phyloP scores from a whole-genome alignment of 2,797 vertebrate genomes.

The Neoniphon sammara region DNA sequence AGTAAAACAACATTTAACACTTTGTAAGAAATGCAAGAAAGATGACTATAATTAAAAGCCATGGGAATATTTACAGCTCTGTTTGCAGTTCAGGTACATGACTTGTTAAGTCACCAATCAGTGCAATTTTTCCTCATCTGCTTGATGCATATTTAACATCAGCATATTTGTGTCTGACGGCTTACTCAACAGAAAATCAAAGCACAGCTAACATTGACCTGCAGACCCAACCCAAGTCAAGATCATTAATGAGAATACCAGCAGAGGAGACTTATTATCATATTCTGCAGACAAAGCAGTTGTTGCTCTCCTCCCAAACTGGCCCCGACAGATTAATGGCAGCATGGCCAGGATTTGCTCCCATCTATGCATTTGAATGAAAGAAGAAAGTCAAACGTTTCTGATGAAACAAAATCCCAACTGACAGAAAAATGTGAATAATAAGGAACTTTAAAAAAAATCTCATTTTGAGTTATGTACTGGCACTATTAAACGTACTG shows the following conservation, averaged over 20 bases:
- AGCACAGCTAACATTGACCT: background rate
- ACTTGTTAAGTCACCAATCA: background rate
- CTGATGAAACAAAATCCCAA: too few species aligned
- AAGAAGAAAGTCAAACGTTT: too few species aligned
- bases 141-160: background rate
- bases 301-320: background rate
- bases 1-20: background rate
- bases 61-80: background rate
- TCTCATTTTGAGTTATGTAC: too few species aligned
- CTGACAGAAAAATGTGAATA: too few species aligned
- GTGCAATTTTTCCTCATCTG: background rate
- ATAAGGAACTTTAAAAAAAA: too few species aligned
- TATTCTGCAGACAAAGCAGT: background rate
- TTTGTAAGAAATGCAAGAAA: background rate
- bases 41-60: background rate
- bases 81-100: too few species aligned
- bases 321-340: too few species aligned
- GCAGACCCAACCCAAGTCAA: background rate
- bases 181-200: background rate
- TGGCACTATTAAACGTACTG: too few species aligned
- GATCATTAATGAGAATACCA: background rate
- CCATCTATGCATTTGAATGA: too few species aligned
- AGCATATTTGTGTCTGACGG: background rate
- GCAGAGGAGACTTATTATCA: background rate
- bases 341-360: too few species aligned